Evolutionary conservation across 2,888 invertebrate species (phyloP).

Genomic region (Eustalomyia histrio): DNA sequence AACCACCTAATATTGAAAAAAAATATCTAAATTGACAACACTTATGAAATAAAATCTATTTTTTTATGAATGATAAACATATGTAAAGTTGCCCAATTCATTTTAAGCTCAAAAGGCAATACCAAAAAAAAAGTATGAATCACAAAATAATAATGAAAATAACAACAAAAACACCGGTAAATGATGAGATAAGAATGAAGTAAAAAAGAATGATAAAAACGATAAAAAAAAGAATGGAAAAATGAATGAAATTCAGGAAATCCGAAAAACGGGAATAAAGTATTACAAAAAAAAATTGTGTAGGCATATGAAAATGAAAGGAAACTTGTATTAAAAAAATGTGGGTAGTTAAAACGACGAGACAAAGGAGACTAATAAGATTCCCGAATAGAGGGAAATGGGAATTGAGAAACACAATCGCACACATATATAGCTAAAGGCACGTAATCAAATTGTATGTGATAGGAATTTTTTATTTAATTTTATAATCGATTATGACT

Average conservation of each 20-base stretch:
- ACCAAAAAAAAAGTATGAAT: too few species aligned
- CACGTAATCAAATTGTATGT: conserved; percentile 52
- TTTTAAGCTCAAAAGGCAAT: too few species aligned
- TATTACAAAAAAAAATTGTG: background rate
- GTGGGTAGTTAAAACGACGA: conserved; percentile 35
- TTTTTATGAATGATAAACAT: too few species aligned
- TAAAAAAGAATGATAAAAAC: background rate
- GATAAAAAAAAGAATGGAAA: conserved; percentile 5
- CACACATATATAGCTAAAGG: conserved; percentile 10
- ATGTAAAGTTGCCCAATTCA: too few species aligned
- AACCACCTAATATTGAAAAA: too few species aligned
- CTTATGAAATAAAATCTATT: too few species aligned
- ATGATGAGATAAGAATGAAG: too few species aligned
- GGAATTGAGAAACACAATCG: conserved; percentile 15
- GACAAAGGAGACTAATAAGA: conserved; percentile 33
- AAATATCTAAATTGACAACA: too few species aligned
- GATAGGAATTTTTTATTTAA: conserved; percentile 53
- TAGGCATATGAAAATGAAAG: background rate
- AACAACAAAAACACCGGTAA: conserved; percentile 51
- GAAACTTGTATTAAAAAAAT: conserved; percentile 6
- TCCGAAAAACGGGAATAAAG: background rate
- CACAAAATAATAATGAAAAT: conserved; percentile 27
- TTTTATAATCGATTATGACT: conserved; percentile 53
- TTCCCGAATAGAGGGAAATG: conserved; percentile 38
- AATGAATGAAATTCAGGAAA: conserved; percentile 21